Base-by-base conservation (phyloP, 2,888 invertebrate genomes). In the Leucophenga maculata region DNA sequence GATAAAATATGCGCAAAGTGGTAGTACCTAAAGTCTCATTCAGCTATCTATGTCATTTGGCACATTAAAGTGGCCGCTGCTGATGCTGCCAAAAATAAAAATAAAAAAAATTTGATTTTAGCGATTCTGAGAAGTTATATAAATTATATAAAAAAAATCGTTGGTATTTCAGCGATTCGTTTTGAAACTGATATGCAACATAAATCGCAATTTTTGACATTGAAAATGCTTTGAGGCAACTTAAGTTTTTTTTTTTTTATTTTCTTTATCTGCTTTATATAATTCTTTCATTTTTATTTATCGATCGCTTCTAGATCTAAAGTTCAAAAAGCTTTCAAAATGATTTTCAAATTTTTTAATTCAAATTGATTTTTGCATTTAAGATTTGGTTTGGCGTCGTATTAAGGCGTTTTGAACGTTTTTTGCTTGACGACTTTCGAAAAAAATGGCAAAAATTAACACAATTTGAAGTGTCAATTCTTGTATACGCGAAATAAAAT, bases 391-490 rank as follows among this genome's bases (percentile, higher is more conserved):
- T 57, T 57, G 16, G n/a, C 8, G 11, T 39, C 39, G 39, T n/a
- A 31, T 32, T 59, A 16, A 59, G 59, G 32, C 59, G 59, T 59
- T 59, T 39, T 3, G 8, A 39, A 6, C 4, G 39, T 39, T 39
- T 39, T 26, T 3, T n/a, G 46, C 14, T n/a, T 16, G 50, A 50
- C n/a, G 50, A 50, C 16, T 16, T 50, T 50, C 50, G 50, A 50
- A 50, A 50, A 50, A 50, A 50, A 50, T 13, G 13, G n/a, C 6
- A 59, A 59, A 59, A 59, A 55, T 55, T 55, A 55, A 55, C 55
- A 77, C 79, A 76, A 73, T 80, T 78, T 77, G 69, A 44, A 81
- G 82, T 80, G 80, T 80, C 80, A 81, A 77, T 80, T 80, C 50
- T 50, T 80, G 78, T 80, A 80, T 79, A 79, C 80, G 79, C 50